Conservation (phyloP, 2,113 vertebrate species). For the Megaceryle torquata region DNA sequence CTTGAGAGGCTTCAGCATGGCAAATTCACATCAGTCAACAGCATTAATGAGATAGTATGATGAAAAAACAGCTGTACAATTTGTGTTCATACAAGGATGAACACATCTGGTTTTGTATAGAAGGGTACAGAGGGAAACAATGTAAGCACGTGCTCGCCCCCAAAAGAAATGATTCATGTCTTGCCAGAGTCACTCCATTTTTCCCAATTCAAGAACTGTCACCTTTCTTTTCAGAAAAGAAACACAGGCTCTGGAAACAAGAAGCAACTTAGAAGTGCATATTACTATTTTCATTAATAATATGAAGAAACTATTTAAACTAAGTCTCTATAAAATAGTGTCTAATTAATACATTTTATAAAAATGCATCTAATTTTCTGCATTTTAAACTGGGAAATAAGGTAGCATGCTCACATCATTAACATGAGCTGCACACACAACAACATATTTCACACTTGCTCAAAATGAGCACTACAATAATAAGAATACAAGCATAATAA, state of each 20-base stretch:
- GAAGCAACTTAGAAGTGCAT: background rate
- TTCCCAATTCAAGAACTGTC: background rate
- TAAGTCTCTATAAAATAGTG: background rate
- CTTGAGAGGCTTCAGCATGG: background rate
- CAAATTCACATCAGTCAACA: background rate
- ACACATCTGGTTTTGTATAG: slow-evolving; percentile 31
- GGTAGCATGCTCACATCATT: rapidly evolving
- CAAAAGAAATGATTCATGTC: background rate
- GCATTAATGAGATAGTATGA: background rate
- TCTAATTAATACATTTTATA: background rate
- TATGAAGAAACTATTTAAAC: background rate
- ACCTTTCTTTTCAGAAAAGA: background rate
- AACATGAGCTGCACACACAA: background rate
- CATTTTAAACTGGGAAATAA: background rate
- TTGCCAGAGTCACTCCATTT: background rate
- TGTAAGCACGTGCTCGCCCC: background rate
- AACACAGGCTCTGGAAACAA: background rate
- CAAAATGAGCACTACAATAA: background rate
- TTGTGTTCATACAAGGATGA: background rate
- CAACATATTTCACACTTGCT: background rate
- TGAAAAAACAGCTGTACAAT: background rate
- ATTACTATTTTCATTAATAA: background rate
- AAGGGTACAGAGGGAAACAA: slow-evolving; percentile 14
- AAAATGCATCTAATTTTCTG: background rate
- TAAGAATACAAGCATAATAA: background rate